These are phyloP conservation scores for Scrobipalpa costella DNA, from an alignment of 2,888 invertebrate genomes.

Conservation along the genomic window DNA sequence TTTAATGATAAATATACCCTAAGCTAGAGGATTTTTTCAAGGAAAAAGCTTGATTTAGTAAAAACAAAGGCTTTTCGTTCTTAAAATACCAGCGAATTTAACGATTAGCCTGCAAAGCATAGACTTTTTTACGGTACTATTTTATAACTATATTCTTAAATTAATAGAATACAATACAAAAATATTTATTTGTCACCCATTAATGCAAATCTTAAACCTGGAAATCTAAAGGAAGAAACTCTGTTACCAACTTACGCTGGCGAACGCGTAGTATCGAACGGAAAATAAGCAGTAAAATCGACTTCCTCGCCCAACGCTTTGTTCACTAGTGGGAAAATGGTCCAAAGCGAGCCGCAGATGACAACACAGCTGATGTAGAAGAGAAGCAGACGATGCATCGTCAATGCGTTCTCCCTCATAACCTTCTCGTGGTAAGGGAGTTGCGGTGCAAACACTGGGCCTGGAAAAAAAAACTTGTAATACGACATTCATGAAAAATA, in stretches of 20 bases:
- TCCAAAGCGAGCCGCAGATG: slow-evolving; percentile 50
- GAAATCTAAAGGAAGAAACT: not conserved
- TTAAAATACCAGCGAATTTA: too few relatives aligned
- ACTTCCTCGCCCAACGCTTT: slow-evolving; percentile 50
- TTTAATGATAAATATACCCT: not conserved
- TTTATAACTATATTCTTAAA: too few relatives aligned
- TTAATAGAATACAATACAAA: too few relatives aligned
- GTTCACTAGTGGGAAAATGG: slow-evolving; percentile 56
- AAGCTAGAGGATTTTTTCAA: too few relatives aligned
- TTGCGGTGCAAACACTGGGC: slow-evolving; percentile 50
- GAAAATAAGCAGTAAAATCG: slow-evolving; percentile 61
- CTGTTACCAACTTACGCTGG: slow-evolving; percentile 49
- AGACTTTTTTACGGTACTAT: too few relatives aligned
- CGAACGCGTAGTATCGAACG: slow-evolving; percentile 54
- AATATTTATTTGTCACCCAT: too few relatives aligned
- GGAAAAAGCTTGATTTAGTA: too few relatives aligned
- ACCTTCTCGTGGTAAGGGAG: slow-evolving; percentile 48
- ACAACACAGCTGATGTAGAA: slow-evolving; percentile 49
- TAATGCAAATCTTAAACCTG: too few relatives aligned
- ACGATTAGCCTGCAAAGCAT: too few relatives aligned
- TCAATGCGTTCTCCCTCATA: slow-evolving; percentile 49
- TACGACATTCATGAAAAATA: not conserved
- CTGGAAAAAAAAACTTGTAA: slow-evolving; percentile 38
- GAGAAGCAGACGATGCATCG: slow-evolving; percentile 53
- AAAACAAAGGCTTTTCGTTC: too few relatives aligned